Base-by-base conservation (phyloP, 2,113 vertebrate species). In the Hemiscyllium ocellatum region DNA sequence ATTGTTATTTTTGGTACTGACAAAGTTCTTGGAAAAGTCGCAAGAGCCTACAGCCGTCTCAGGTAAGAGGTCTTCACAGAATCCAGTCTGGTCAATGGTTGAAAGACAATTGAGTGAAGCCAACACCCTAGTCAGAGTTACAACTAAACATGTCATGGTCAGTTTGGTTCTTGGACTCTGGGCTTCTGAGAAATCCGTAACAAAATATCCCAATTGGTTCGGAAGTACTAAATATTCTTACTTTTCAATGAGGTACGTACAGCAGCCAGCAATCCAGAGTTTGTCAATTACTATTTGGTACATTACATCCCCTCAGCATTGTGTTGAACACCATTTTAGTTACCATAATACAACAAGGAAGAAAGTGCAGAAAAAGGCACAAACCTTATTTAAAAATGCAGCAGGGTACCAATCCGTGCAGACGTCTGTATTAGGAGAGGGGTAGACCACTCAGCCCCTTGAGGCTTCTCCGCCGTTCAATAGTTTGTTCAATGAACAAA, bases 1-100 rank as follows among this genome's bases (percentile, higher is more conserved):
- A 98, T 99, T 2, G 98, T 99, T 96, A 99, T 99, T 96, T 99
- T 99, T 0, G 99, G 99, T 70, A 99, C 99, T 0, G 99, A 99
- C 96, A 98, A 98, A n/a, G 98, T 99, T 95, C 98, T 98, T 0
- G 99, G 99, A 33, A 99, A 99, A 96, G 98, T 99, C 96, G 98
- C 99, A 0, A 97, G 99, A 26, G 99, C 99, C 0, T 99, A 99
- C 96, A 98, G 98, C 96, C 98, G 97, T 95, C 98, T 99, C 96
- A 97, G 98, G 97, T 98, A 96, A 97, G 97, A 78, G 0, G 3
- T 17, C 4, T n/a, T 20, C 61, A 15, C 0, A 50, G 20, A 29
- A 3, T 26, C 13, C 47, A 72, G 37, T 24, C 68, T 47, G 72
- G 93, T 52, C 47, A 2, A 8, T 65, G 24, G 37, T 69, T 69